Evolutionary conservation across 2,888 invertebrate genomes (phyloP).

Genomic region (Ectemnius lituratus): DNA sequence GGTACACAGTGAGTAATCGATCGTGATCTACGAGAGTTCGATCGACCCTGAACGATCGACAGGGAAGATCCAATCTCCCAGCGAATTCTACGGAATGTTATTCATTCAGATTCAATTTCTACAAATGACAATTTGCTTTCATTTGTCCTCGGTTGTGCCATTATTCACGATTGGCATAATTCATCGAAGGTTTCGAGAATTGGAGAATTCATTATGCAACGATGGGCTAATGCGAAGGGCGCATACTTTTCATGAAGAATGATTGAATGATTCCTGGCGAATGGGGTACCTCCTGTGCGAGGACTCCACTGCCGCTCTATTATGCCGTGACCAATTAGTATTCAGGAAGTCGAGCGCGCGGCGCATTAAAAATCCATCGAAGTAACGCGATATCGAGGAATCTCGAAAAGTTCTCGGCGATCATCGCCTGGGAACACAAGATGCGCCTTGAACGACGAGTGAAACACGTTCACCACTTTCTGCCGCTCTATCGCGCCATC

Average conservation of each 20-base stretch:
- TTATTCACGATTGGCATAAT: neutral
- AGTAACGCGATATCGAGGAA: no score
- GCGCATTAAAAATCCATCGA: neutral
- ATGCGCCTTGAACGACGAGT: constrained; percentile 2
- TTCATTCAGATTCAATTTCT: no score
- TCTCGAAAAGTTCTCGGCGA: no score
- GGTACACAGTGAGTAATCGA: constrained; percentile 11
- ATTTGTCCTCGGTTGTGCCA: neutral
- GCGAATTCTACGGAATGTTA: no score
- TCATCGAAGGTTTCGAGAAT: no score
- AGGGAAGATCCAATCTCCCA: neutral
- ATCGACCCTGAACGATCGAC: constrained; percentile 60
- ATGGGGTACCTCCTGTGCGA: neutral
- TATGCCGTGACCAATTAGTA: constrained; percentile 3
- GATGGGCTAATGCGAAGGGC: no score
- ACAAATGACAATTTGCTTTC: no score
- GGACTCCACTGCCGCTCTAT: no score
- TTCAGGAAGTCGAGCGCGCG: constrained; percentile 9
- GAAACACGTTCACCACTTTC: neutral
- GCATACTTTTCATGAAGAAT: no score
- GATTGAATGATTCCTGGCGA: no score
- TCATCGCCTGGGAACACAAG: neutral
- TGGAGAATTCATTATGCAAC: no score
- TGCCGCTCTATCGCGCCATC: no score
- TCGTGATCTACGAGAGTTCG: constrained; percentile 42